phyloP scores from a whole-genome alignment of 2,888 invertebrate genomes.

The Clepsis dumicolana region DNA sequence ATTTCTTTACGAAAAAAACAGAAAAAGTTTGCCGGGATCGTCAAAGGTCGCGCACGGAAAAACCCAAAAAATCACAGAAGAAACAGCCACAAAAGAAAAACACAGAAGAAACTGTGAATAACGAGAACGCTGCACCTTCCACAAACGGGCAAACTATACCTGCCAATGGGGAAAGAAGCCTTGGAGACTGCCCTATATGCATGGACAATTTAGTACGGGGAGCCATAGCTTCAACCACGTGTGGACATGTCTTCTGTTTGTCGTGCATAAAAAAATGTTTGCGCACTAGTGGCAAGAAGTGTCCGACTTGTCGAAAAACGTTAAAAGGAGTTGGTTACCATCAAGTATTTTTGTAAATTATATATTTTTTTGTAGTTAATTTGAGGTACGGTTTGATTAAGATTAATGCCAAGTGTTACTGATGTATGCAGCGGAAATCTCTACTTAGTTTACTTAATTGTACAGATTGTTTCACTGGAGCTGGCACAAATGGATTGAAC shows the following conservation, averaged over 20 bases:
- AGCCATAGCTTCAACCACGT: slow-evolving; percentile 62
- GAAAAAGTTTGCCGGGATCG: neutral
- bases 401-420: too few relatives aligned
- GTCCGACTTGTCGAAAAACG: slow-evolving; percentile 64
- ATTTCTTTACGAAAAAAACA: neutral
- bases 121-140: slow-evolving; percentile 21
- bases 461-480: too few relatives aligned
- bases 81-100: neutral
- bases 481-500: too few relatives aligned
- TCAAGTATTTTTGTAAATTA: slow-evolving; percentile 59
- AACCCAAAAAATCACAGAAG: neutral
- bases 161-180: slow-evolving; percentile 25
- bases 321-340: slow-evolving; percentile 61
- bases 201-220: slow-evolving; percentile 58
- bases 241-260: slow-evolving; percentile 71
- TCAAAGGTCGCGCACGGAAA: neutral
- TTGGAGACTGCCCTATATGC: slow-evolving; percentile 69
- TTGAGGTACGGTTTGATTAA: neutral
- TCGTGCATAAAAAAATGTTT: slow-evolving; percentile 59
- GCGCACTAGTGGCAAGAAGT: slow-evolving; percentile 57
- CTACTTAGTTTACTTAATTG: too few relatives aligned
- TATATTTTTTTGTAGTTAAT: neutral
- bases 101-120: neutral
- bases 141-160: neutral
- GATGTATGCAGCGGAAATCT: too few relatives aligned